These are phyloP conservation scores for Hetaerina titia DNA, from an alignment of 2,888 invertebrate genomes.

Conservation along the genomic window DNA sequence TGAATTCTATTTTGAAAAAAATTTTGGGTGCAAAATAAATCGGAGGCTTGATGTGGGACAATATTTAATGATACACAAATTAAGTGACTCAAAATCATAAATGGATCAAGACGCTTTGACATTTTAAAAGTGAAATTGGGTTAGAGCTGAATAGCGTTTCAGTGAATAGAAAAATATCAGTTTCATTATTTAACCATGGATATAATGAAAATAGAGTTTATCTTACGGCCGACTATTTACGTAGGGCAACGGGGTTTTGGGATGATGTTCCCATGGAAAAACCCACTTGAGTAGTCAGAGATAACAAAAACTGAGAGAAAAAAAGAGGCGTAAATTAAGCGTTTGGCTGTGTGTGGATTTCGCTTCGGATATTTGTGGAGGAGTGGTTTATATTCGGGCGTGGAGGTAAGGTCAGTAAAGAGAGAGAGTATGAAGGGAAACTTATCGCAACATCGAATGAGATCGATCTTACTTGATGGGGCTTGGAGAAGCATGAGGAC, in stretches of 20 bases:
- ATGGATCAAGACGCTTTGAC: no score
- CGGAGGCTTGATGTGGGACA: no score
- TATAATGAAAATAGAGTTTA: no score
- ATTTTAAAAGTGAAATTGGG: no score
- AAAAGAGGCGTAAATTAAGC: neutral
- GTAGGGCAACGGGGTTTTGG: neutral
- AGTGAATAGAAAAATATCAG: no score
- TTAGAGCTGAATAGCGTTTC: no score
- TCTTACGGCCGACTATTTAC: no score
- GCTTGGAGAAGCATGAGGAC: neutral
- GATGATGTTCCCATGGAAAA: neutral
- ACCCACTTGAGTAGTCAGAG: neutral
- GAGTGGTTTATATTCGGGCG: neutral
- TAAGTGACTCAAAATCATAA: no score
- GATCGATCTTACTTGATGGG: neutral
- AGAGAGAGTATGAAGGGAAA: neutral
- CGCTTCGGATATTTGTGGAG: neutral
- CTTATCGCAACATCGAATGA: constrained; percentile 33
- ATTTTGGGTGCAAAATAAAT: no score
- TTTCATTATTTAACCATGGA: no score
- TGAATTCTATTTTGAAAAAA: no score
- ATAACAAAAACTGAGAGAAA: neutral
- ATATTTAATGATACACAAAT: no score
- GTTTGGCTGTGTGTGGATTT: neutral
- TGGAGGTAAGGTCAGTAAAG: neutral